Evolutionary conservation across 2,797 vertebrate species (phyloP).

Genomic region (Platyrinchus mystaceus): DNA sequence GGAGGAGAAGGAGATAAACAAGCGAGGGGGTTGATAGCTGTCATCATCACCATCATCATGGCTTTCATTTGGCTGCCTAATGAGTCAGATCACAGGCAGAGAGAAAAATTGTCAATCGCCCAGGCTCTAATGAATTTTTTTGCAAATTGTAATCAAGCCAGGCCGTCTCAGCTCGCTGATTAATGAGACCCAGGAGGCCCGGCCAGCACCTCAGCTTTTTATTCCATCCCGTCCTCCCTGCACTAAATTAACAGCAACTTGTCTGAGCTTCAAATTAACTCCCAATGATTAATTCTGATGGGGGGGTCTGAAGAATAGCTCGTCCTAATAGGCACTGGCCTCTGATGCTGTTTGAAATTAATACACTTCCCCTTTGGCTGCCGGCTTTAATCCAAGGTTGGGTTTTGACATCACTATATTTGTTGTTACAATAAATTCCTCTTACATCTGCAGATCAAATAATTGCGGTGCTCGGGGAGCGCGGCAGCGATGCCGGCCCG

Average conservation of each 20-base stretch:
- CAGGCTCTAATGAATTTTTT: slow-evolving; percentile 92
- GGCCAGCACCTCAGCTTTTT: slow-evolving; percentile 85
- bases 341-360: slow-evolving; percentile 83
- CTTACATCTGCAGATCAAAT: slow-evolving; percentile 82
- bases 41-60: slow-evolving; percentile 80
- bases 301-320: slow-evolving; percentile 86
- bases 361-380: slow-evolving; percentile 82
- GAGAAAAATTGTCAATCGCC: slow-evolving; percentile 90
- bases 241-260: slow-evolving; percentile 96
- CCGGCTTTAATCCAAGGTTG: slow-evolving; percentile 81
- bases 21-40: slow-evolving; percentile 80
- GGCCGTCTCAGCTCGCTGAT: slow-evolving; percentile 89
- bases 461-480: slow-evolving; percentile 52
- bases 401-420: slow-evolving; percentile 85
- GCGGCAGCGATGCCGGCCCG: neutral
- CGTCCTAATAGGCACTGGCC: slow-evolving; percentile 85
- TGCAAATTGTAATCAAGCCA: slow-evolving; percentile 96
- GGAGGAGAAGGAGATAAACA: slow-evolving; percentile 81
- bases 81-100: slow-evolving; percentile 87
- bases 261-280: slow-evolving; percentile 94
- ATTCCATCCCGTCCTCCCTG: slow-evolving; percentile 82
- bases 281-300: slow-evolving; percentile 93
- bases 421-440: slow-evolving; percentile 86
- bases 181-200: slow-evolving; percentile 89
- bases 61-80: slow-evolving; percentile 89